Percentiles rank a stretch among this genome's conserved stretches.
Evolutionary conservation across 2,888 invertebrate genomes (phyloP).

Genomic region (Drosophila longiperda): DNA sequence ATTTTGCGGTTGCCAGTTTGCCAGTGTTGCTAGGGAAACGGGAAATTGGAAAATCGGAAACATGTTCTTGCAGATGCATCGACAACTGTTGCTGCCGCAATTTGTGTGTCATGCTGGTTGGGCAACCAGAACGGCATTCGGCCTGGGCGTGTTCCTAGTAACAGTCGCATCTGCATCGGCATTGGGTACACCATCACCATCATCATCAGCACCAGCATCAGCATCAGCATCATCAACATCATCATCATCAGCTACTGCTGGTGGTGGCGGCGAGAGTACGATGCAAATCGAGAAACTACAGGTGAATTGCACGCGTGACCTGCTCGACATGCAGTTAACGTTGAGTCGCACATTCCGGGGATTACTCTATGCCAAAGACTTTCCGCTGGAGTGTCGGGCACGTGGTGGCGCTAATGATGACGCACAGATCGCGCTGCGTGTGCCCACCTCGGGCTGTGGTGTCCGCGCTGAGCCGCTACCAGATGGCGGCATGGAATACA

Average conservation of each 20-base stretch:
- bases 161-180: slow-evolving; percentile 41
- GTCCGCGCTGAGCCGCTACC: slow-evolving; percentile 87
- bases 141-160: slow-evolving; percentile 26
- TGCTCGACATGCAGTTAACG: slow-evolving; percentile 87
- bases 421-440: slow-evolving; percentile 73
- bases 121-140: slow-evolving; percentile 77
- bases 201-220: slow-evolving; percentile 6
- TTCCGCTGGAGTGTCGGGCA: slow-evolving; percentile 89
- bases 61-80: slow-evolving; percentile 79
- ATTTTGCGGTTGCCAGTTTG: slow-evolving; percentile 58
- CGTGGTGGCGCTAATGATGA: slow-evolving; percentile 85
- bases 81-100: slow-evolving; percentile 34
- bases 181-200: slow-evolving; percentile 27
- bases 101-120: slow-evolving; percentile 82
- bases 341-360: slow-evolving; percentile 88
- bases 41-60: slow-evolving; percentile 72
- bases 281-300: slow-evolving; percentile 86
- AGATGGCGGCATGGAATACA: slow-evolving; percentile 87
- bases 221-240: neutral
- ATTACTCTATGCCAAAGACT: slow-evolving; percentile 90
- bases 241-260: neutral
- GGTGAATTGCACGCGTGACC: slow-evolving; percentile 88
- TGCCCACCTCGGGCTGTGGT: slow-evolving; percentile 87
- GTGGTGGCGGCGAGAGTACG: neutral
- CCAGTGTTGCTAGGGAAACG: slow-evolving; percentile 46